Percentiles rank a stretch among this genome's conserved stretches.
These are phyloP conservation scores for Caenorhabditis briggsae DNA, from an alignment of 1,140 invertebrate species.

Conservation along the genomic window DNA sequence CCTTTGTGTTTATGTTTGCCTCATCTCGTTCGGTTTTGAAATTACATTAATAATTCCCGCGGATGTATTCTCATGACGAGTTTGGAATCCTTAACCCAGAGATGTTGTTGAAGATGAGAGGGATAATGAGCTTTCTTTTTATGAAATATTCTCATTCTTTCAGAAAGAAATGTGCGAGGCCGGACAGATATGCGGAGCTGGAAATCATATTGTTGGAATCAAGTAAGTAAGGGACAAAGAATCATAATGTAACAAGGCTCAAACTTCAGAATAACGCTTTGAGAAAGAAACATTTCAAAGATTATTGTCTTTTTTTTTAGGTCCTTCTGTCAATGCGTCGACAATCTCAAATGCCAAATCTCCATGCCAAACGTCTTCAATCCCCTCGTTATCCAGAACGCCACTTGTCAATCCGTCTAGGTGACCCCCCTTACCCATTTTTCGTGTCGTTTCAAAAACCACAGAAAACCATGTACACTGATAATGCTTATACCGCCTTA, in stretches of 20 bases:
- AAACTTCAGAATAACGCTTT: too few species aligned
- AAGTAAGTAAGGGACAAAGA: background rate
- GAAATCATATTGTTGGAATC: conserved; percentile 24
- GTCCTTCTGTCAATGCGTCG: background rate
- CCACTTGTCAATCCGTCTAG: conserved; percentile 10
- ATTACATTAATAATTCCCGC: conserved; percentile 11
- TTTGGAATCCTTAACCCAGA: conserved; percentile 13
- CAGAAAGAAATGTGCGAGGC: conserved; percentile 38
- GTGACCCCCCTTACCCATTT: background rate
- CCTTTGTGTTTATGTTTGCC: background rate
- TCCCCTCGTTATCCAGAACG: conserved; percentile 12
- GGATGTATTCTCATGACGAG: background rate
- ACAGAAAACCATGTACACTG: background rate
- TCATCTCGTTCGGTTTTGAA: background rate
- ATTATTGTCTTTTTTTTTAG: background rate
- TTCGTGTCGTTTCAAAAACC: background rate
- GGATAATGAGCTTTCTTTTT: background rate
- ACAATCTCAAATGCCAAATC: conserved; percentile 5
- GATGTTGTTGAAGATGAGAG: conserved; percentile 4
- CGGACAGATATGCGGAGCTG: conserved; percentile 43
- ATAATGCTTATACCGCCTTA: background rate
- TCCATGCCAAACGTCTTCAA: conserved; percentile 17
- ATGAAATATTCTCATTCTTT: conserved; percentile 4
- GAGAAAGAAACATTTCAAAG: background rate
- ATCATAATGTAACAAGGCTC: background rate